Percentiles rank a stretch among this genome's conserved stretches.
Evolutionary conservation across 2,888 invertebrate genomes (phyloP).

Genomic region (Dynastes grantii): DNA sequence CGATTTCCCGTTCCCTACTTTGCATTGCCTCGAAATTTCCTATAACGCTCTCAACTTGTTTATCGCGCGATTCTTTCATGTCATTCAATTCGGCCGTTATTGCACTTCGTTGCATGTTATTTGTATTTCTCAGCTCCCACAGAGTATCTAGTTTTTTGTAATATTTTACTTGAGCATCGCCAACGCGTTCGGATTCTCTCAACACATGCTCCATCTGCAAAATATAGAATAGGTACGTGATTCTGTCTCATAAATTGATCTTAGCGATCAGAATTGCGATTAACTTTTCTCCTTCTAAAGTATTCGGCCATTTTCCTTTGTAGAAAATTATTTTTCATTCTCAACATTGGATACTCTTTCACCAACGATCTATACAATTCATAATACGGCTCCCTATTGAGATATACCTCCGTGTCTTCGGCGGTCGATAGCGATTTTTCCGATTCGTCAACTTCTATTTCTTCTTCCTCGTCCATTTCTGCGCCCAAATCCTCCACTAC

Average conservation of each 20-base stretch:
- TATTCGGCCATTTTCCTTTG: constrained; percentile 66
- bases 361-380: constrained; percentile 52
- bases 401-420: constrained; percentile 49
- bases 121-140: constrained; percentile 50
- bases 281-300: constrained; percentile 64
- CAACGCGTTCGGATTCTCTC: constrained; percentile 60
- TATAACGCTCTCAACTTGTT: constrained; percentile 57
- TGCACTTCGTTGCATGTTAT: constrained; percentile 56
- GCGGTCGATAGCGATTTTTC: constrained; percentile 13
- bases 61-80: constrained; percentile 57
- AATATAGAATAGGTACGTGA: constrained; percentile 2
- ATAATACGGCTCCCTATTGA: constrained; percentile 56
- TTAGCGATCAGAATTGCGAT: background rate
- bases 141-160: constrained; percentile 60
- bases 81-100: constrained; percentile 59
- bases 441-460: constrained; percentile 48
- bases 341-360: constrained; percentile 51
- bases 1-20: constrained; percentile 63
- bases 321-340: constrained; percentile 62
- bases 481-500: constrained; percentile 37
- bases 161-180: constrained; percentile 63
- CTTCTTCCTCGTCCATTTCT: constrained; percentile 39
- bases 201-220: constrained; percentile 65
- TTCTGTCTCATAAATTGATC: background rate
- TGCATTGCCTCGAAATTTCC: constrained; percentile 60